These are phyloP conservation scores for Scomber japonicus DNA, from an alignment of 2,113 vertebrate species.

Conservation along the genomic window DNA sequence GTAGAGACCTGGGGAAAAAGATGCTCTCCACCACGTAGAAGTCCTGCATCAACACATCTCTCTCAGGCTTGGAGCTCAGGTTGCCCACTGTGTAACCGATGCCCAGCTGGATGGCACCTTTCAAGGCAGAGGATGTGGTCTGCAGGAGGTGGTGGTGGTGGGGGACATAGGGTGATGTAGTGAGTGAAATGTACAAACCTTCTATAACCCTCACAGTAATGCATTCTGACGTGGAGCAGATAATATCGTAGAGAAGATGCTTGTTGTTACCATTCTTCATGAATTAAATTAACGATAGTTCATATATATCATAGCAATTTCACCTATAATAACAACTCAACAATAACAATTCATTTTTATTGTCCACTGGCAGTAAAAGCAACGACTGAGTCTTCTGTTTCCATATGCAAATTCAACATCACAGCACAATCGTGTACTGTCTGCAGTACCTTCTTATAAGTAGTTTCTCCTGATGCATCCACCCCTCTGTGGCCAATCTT, in stretches of 20 bases:
- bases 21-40: constrained; percentile 99
- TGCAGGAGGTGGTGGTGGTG: constrained; percentile 61
- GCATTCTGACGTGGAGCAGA: not conserved
- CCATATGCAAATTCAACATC: not conserved
- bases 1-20: constrained; percentile 96
- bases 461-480: constrained; percentile 94
- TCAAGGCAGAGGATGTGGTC: constrained; percentile 98
- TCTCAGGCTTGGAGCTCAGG: constrained; percentile 97
- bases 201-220: not conserved
- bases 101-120: constrained; percentile 98
- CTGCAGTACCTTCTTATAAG: constrained; percentile 93
- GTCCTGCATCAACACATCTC: constrained; percentile 99
- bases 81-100: constrained; percentile 99
- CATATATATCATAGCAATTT: no score
- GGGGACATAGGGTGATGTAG: not conserved
- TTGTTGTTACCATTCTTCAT: no score
- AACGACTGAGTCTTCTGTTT: not conserved
- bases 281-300: no score
- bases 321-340: no score
- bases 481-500: constrained; percentile 94
- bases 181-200: not conserved
- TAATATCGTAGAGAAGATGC: no score
- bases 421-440: not conserved
- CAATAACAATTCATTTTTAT: no score
- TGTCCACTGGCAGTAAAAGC: not conserved